Base-by-base conservation (phyloP, 1,140 invertebrate genomes). In the Paraescarpia echinospica region DNA sequence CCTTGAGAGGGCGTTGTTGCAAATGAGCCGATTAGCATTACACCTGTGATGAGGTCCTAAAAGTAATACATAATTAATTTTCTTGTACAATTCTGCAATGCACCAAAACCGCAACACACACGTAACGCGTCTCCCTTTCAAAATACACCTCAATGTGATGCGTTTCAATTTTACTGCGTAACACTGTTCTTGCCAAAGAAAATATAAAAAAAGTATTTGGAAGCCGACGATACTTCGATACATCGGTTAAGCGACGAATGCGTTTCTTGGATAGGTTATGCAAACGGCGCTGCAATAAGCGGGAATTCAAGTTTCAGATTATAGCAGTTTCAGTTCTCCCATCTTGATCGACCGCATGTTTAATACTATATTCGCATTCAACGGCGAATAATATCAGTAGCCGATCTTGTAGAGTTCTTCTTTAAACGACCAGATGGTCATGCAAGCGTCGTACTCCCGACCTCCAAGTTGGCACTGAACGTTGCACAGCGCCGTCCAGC, bases 401-500 rank as follows among this genome's bases (percentile, higher is more conserved):
- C 59, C 59, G 27, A 77, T 90, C 89, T 35, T 90, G 33, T 90
- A 34, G 18, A 90, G 89, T 90, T 91, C 91, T 51, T 91, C 35
- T 41, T 51, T 91, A 9, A 91, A 34, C 48, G 91, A 34, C 91
- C 91, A 91, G 33, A 91, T 12, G 34, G 91, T 91, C 34, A 91
- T 33, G 41, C 91, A 91, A 51, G 91, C 41, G n/a, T 91, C 91
- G 35, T 91, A 91, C 33, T 34, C 91, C 48, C 91, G 34, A 14
- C 91, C 91, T 51, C 91, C 91, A 12, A 33, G 41, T 33, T 51
- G 34, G 48, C 91, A 91, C 33, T 91, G 91, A 48, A 41, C 41
- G 12, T 91, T 33, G 48, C 91, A 91, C 34, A 91, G 91, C 34
- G 91, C 91, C 18, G 91, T 48, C 91, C 91, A 91, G 91, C 91